Evolutionary conservation across 1,140 invertebrate species (phyloP), one percentile per base, ranked within the genome.

Genomic region (Gonioctena quinquepunctata): DNA sequence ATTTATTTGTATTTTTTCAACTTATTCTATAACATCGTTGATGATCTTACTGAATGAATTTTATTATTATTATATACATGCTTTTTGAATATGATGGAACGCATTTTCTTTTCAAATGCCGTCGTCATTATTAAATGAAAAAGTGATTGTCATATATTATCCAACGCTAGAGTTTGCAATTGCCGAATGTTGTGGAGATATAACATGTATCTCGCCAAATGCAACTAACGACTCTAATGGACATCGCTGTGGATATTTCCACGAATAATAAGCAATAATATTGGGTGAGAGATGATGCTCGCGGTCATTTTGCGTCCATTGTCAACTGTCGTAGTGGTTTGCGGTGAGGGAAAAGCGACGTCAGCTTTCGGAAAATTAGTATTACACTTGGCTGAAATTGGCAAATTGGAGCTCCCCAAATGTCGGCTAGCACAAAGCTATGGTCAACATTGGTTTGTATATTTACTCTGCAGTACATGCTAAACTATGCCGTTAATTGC

Each of bases 371-470:
- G 56, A 22, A 59, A 25, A 59, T 59, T 59, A 28, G 56, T 59
- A 59, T 59, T 59, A 16, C 56, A 22, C 56, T 59, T 59, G 23
- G 56, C 56, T 25, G 56, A 59, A 59, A 59, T 59, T 59, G 56
- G 56, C 56, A 25, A 16, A 59, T 59, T 23, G n/a, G 56, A 59
- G 11, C 56, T 59, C 56, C 16, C 56, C 11, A 25, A 28, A 59
- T 59, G 23, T n/a, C 23, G 21, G 56, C 16, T 25, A 59, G 56
- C 56, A n/a, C 56, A 22, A 25, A 59, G 23, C 21, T 59, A 59
- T 23, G 56, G 56, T 59, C 56, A 59, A 59, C 56, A 59, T 59
- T 23, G 56, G 56, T 59, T 59, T 59, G 25, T 59, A 59, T 59
- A 26, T 59, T 59, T 59, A 59, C 56, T 26, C 8, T 59, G 56